Percentiles rank a stretch among this genome's conserved stretches.
Conservation (phyloP, 2,113 vertebrate genomes). For the Triplophysa rosa region DNA sequence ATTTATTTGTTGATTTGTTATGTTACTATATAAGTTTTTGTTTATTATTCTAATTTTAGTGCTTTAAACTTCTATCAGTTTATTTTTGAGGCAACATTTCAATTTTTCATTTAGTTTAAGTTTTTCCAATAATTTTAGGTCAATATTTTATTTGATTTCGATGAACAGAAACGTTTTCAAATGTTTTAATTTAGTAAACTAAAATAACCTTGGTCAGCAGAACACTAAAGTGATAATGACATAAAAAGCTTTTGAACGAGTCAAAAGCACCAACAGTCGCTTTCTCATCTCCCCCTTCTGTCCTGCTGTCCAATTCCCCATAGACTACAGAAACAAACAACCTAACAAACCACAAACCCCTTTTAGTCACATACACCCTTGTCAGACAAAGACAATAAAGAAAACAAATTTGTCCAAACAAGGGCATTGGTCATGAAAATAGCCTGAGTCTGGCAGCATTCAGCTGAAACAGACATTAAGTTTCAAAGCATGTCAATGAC, state of each 20-base stretch:
- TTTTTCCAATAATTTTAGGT: no score
- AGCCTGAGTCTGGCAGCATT: neutral
- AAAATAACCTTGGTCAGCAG: neutral
- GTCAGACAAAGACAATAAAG: conserved; percentile 34
- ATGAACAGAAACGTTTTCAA: no score
- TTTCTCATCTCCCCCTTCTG: no score
- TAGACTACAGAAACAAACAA: neutral
- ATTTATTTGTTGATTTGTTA: no score
- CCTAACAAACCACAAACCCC: conserved; percentile 17
- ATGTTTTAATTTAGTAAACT: no score
- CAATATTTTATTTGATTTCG: no score
- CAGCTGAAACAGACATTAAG: neutral
- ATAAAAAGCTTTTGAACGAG: neutral
- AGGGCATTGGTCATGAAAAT: conserved; percentile 29
- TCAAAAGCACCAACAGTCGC: neutral
- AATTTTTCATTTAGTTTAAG: no score
- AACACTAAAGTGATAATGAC: neutral
- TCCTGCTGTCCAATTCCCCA: neutral
- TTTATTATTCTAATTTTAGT: no score
- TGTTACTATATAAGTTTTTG: no score
- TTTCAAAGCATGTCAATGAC: neutral
- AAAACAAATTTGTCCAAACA: neutral
- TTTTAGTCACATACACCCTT: conserved; percentile 5
- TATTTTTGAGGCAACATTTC: no score
- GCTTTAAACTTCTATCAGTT: no score